Evolutionary conservation across 2,888 invertebrate genomes (phyloP).

Genomic region (Lutraria lutraria): DNA sequence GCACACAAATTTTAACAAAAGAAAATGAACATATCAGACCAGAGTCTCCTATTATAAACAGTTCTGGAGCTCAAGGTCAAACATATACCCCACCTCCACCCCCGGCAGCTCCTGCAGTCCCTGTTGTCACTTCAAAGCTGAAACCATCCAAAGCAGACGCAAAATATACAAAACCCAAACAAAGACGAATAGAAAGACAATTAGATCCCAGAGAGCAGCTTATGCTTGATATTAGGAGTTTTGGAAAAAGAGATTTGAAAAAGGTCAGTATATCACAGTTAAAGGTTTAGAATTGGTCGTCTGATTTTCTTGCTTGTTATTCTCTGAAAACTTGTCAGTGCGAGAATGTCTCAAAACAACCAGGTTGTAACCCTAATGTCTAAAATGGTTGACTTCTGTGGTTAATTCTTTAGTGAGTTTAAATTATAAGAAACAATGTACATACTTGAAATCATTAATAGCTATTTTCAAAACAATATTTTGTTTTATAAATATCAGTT

Average conservation of each 20-base stretch:
- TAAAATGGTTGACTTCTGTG: background rate
- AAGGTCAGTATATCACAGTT: constrained; percentile 75
- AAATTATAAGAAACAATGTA: too few relatives aligned
- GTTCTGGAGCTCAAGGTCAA: constrained; percentile 39
- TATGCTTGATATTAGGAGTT: constrained; percentile 91
- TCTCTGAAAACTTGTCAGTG: background rate
- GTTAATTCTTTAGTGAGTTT: background rate
- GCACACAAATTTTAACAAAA: constrained; percentile 47
- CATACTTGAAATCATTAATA: too few relatives aligned
- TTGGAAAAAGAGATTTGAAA: constrained; percentile 86
- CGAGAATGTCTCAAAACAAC: background rate
- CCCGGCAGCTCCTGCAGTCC: constrained; percentile 58
- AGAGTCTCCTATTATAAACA: constrained; percentile 33
- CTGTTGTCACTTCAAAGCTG: constrained; percentile 53
- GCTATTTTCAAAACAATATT: too few relatives aligned
- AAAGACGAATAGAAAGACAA: constrained; percentile 77
- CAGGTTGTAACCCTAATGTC: background rate
- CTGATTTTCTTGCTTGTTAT: constrained; percentile 16
- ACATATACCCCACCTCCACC: constrained; percentile 54
- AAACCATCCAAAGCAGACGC: constrained; percentile 63
- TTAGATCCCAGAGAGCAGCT: constrained; percentile 90
- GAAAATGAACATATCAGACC: constrained; percentile 44
- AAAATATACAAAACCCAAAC: constrained; percentile 67
- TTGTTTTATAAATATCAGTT: too few relatives aligned
- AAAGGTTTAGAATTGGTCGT: background rate